Evolutionary conservation across 92 coral and sea anemone species (phyloP), one percentile per base, ranked within the genome.

Genomic region (Porites cylindrica): DNA sequence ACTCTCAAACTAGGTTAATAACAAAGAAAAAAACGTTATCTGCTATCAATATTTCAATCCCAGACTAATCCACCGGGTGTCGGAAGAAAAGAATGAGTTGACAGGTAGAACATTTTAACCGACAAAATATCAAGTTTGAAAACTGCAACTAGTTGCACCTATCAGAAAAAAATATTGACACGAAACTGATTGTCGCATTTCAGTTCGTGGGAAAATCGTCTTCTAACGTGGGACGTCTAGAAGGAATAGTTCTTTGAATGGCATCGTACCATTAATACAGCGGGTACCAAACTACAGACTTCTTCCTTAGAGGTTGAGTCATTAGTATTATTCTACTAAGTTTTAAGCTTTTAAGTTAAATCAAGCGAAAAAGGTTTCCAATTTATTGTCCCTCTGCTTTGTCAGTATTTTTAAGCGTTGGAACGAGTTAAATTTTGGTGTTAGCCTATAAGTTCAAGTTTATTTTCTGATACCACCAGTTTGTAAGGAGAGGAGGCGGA

Each of bases 51-150:
- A 47, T 23, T n/a, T 53, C 68, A 66, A 52, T 67, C 75, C 51
- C 51, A 26, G 64, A 11, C 17, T 47, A 80, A 14, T 23, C 2
- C 84, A 80, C 84, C 84, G 24, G 84, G 75, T 14, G 24, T 26
- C 75, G 51, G 52, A 24, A 52, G 8, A 23, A 67, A 78, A 68
- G 84, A 23, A 67, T 51, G 47, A 66, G n/a, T 50, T 51, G 58
- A 23, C 85, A 29, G 85, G 70, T 58, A 23, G 43, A 20, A 81
- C 56, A 69, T 21, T 75, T 75, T 75, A 10, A 56, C 11, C 17
- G 19, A n/a, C 38, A 18, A n/a, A 12, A 14, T 23, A 7, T 10
- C 16, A 19, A 67, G 16, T 76, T 9, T 7, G 75, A 29, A 6
- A 56, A 67, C 70, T 58, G 51, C 29, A 43, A 38, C 58, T 59